Evolutionary conservation across 1,140 invertebrate species (phyloP), one percentile per base, ranked within the genome.

Genomic region (Bombus pyrosoma): DNA sequence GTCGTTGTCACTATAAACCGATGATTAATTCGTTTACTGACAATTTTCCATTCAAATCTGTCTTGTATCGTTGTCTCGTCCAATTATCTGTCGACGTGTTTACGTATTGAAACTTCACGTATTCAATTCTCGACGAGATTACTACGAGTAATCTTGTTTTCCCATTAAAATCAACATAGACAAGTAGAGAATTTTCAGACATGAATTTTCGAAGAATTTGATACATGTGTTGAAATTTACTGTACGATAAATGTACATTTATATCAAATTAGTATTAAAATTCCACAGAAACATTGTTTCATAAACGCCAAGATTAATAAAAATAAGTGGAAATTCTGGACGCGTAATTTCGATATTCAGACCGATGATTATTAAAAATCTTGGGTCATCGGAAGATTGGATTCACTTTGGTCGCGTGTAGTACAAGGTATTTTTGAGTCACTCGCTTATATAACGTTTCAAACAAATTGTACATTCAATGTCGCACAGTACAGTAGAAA

Each of bases 11-110:
- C 41, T 73, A n/a, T 34, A 43, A 59, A 62, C 53, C n/a, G 12
- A 68, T 82, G 73, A 83, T 68, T 78, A 83, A 78, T 78, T 22
- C 62, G 34, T 66, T 69, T 28, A 6, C 59, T 47, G 37, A 59
- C 64, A 83, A 83, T 83, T 78, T 78, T 78, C 74, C 74, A 83
- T 83, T 83, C 41, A 83, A 77, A 77, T 83, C 28, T 47, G 41
- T 2, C 62, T n/a, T 8, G 53, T 59, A 39, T 68, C 81, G 1
- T 53, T 66, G 72, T 28, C 41, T 34, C 39, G 22, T 39, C 37
- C 22, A 59, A 84, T 84, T 84, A 78, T 83, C 82, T 71, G n/a
- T 5, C 3, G 25, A 22, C 62, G 18, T 83, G 81, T 83, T 83
- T 83, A 76, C 81, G 15, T 22, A 22, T 41, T 28, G n/a, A 34